phyloP scores from a whole-genome alignment of 2,797 vertebrate genomes.

The Sternotherus odoratus region DNA sequence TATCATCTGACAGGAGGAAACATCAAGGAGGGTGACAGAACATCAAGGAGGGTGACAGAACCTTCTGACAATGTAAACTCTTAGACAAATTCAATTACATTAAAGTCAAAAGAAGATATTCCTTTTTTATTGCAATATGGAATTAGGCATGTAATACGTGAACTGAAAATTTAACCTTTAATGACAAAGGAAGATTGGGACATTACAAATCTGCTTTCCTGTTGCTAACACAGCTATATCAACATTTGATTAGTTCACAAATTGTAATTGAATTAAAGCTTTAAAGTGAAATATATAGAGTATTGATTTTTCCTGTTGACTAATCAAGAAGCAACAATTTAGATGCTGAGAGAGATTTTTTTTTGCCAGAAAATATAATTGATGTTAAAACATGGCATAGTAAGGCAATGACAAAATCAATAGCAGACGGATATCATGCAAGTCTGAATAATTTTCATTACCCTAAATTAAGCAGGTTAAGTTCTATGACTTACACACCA shows the following conservation, averaged over 20 bases:
- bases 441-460: constrained; percentile 55
- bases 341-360: constrained; percentile 56
- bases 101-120: neutral
- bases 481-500: constrained; percentile 19
- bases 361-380: constrained; percentile 65
- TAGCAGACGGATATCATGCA: constrained; percentile 41
- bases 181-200: constrained; percentile 32
- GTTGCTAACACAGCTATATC: constrained; percentile 59
- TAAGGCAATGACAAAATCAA: constrained; percentile 71
- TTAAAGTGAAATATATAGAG: constrained; percentile 53
- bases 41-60: neutral
- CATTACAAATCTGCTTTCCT: constrained; percentile 32
- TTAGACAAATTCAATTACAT: constrained; percentile 27
- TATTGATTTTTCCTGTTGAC: constrained; percentile 73
- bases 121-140: constrained; percentile 1
- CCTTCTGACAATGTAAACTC: neutral
- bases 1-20: neutral
- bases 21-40: neutral
- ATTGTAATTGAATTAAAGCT: constrained; percentile 72
- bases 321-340: constrained; percentile 72
- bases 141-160: neutral
- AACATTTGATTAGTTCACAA: constrained; percentile 72
- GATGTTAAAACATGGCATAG: constrained; percentile 36
- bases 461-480: constrained; percentile 47
- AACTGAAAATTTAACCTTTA: constrained; percentile 36